Evolutionary conservation across 2,113 vertebrate genomes (phyloP).

Genomic region (Aramus guarauna): DNA sequence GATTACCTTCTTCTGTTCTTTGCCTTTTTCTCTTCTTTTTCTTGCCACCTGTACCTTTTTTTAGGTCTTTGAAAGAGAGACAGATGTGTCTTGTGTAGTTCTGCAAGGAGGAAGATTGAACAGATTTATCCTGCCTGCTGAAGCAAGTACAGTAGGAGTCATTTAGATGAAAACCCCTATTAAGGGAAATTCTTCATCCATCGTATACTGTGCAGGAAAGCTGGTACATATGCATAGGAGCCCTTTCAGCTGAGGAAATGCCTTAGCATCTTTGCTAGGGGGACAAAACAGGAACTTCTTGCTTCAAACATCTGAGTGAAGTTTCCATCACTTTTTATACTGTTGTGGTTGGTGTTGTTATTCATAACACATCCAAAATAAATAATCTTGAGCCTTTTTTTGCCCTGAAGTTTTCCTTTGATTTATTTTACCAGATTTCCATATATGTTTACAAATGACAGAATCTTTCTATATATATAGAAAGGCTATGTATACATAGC

Average conservation of each 20-base stretch:
- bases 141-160: not conserved
- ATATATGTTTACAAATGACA: not conserved
- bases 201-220: not conserved
- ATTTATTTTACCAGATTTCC: not conserved
- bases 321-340: not conserved
- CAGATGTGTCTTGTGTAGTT: not conserved
- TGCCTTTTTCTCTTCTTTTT: not conserved
- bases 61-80: not conserved
- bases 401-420: not conserved
- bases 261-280: not conserved
- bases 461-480: not conserved
- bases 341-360: not conserved
- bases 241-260: not conserved
- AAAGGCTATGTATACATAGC: fast-evolving
- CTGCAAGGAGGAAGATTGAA: not conserved
- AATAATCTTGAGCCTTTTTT: not conserved
- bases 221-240: not conserved
- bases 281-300: not conserved
- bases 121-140: not conserved
- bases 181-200: not conserved
- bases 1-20: not conserved
- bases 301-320: not conserved
- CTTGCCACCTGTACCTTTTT: not conserved
- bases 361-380: not conserved
- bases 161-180: not conserved